Evolutionary conservation across 2,888 invertebrate species (phyloP), one percentile per base, ranked within the genome.

Genomic region (Erpobdella octoculata): DNA sequence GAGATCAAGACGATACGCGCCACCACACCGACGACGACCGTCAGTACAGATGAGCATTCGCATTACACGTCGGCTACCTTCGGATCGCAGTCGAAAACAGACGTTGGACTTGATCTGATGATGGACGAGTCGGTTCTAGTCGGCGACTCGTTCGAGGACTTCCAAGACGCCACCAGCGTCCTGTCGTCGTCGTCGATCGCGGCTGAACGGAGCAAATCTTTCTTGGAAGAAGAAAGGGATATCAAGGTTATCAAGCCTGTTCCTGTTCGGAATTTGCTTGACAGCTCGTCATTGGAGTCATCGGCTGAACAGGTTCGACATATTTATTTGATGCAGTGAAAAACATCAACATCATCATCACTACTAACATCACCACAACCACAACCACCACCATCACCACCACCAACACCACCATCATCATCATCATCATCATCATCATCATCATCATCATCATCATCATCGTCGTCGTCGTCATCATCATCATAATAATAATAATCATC

Each of bases 391-490:
- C 4, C 5, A n/a, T 25, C 15, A 53, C 21, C 9, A 53, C 5
- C 15, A 53, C 21, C 28, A 53, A 53, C 28, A n/a, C 25, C 48
- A 12, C 25, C 53, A 18, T 53, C 68, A 4, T 68, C 68, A 68
- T 68, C 68, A 53, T 68, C 68, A 53, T 68, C 53, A 53, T 53
- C 68, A 46, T 48, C 4, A 68, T 31, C 68, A 18, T 68, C 33
- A 46, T 33, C 21, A 28, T 3, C 1, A 68, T 31, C 25, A 68
- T 46, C 25, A 68, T 68, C 46, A 68, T 48, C 46, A 25, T 68
- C 68, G 36, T 68, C 68, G 28, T 48, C 68, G 25, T 68, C 46
- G 48, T 68, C 68, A 46, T 46, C 46, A 46, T 68, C 68, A 41
- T 67, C 67, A 67, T 41, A 37, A 41, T 67, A 18, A 67, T 41